Conservation (phyloP, 2,888 invertebrate species). For the Drosophila paranaensis region DNA sequence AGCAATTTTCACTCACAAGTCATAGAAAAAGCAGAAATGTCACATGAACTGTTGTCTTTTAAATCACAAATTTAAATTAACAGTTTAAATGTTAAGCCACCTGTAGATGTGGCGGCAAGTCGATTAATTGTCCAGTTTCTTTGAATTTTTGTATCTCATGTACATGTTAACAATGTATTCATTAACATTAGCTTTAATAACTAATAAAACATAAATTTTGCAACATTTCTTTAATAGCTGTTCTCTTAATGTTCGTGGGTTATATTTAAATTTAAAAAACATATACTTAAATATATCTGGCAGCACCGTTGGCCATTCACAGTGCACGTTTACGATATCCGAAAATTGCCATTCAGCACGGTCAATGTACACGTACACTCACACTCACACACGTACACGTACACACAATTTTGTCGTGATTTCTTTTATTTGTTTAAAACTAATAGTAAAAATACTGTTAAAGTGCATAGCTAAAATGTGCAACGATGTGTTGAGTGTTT, state of each 20-base stretch:
- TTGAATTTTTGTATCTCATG: neutral
- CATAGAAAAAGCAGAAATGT: neutral
- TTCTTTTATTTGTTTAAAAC: conserved; percentile 80
- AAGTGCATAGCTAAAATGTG: conserved; percentile 47
- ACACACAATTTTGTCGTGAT: conserved; percentile 79
- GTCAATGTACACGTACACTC: conserved; percentile 60
- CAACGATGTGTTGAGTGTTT: conserved; percentile 40
- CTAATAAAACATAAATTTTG: neutral
- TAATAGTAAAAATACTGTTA: conserved; percentile 51
- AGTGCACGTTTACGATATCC: conserved; percentile 28
- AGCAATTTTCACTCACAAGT: too few relatives aligned
- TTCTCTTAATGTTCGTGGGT: neutral
- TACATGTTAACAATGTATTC: neutral
- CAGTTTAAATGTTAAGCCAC: neutral
- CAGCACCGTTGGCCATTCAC: conserved; percentile 40
- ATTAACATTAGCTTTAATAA: too few relatives aligned
- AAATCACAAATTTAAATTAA: conserved; percentile 8
- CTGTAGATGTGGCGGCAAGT: conserved; percentile 4
- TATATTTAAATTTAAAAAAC: neutral
- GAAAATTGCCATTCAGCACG: conserved; percentile 40
- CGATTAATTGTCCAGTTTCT: neutral
- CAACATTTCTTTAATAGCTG: neutral
- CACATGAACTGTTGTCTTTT: neutral
- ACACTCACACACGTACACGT: conserved; percentile 70
- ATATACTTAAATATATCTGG: conserved; percentile 20